Evolutionary conservation across 2,888 invertebrate genomes (phyloP).

Genomic region (Caenorhabditis zanzibari): DNA sequence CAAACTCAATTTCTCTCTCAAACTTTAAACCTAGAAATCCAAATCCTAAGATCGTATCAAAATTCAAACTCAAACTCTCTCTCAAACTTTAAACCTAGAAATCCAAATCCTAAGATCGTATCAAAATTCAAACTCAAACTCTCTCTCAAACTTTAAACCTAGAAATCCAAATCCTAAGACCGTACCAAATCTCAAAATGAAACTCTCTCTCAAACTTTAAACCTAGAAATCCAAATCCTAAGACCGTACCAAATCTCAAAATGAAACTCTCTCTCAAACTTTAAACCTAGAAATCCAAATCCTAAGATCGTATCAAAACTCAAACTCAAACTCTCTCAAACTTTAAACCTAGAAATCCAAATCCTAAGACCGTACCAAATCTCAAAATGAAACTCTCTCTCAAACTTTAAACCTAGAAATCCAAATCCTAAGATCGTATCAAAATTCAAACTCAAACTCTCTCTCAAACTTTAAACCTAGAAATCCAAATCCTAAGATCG

Average conservation of each 20-base stretch:
- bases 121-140: not conserved
- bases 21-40: not conserved
- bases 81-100: not conserved
- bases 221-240: not conserved
- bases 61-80: not conserved
- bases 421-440: not conserved
- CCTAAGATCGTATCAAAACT: not conserved
- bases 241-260: not conserved
- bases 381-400: not conserved
- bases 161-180: not conserved
- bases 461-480: not conserved
- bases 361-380: not conserved
- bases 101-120: slow-evolving; percentile 2
- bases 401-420: not conserved
- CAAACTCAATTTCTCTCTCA: not conserved
- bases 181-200: not conserved
- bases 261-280: not conserved
- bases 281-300: no score
- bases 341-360: not conserved
- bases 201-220: not conserved
- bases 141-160: not conserved
- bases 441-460: not conserved
- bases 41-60: not conserved
- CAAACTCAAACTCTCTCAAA: not conserved
- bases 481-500: not conserved